Evolutionary conservation across 2,888 invertebrate species (phyloP).

Genomic region (Diarsia brunnea): DNA sequence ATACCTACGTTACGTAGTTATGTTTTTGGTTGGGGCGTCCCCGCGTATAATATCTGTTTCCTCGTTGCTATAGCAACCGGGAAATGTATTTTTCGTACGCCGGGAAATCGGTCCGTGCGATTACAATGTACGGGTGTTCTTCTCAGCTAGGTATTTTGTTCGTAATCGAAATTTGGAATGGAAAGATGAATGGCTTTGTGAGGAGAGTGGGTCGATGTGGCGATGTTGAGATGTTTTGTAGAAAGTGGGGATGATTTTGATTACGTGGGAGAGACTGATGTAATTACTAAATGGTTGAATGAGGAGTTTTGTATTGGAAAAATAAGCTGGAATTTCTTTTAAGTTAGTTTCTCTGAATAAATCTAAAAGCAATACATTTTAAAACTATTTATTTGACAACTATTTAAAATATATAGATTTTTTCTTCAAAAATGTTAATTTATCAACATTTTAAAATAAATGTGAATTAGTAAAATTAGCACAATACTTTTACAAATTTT

Average conservation of each 20-base stretch:
- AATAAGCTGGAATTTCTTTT: rapidly evolving
- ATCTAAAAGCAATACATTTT: too few species aligned
- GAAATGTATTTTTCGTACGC: conserved; percentile 83
- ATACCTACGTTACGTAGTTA: conserved; percentile 70
- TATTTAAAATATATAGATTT: too few species aligned
- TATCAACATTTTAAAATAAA: too few species aligned
- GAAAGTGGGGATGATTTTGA: conserved; percentile 9
- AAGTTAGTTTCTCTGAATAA: not conserved
- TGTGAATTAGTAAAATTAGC: not conserved
- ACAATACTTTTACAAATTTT: too few species aligned
- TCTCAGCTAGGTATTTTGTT: conserved; percentile 66
- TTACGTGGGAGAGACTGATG: conserved; percentile 5
- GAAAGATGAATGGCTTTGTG: conserved; percentile 65
- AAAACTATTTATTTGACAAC: too few species aligned
- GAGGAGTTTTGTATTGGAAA: not conserved
- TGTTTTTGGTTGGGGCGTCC: conserved; percentile 75
- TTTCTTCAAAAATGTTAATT: too few species aligned
- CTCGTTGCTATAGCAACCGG: conserved; percentile 85
- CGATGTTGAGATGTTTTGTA: conserved; percentile 19
- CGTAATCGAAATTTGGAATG: conserved; percentile 69
- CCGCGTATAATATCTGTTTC: conserved; percentile 85
- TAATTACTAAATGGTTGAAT: not conserved
- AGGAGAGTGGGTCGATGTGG: conserved; percentile 15
- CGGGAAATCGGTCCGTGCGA: conserved; percentile 68
- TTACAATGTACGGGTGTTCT: conserved; percentile 74